These are phyloP conservation scores for Adelognathus sp. DNA, from an alignment of 2,888 invertebrate genomes.

Conservation along the genomic window DNA sequence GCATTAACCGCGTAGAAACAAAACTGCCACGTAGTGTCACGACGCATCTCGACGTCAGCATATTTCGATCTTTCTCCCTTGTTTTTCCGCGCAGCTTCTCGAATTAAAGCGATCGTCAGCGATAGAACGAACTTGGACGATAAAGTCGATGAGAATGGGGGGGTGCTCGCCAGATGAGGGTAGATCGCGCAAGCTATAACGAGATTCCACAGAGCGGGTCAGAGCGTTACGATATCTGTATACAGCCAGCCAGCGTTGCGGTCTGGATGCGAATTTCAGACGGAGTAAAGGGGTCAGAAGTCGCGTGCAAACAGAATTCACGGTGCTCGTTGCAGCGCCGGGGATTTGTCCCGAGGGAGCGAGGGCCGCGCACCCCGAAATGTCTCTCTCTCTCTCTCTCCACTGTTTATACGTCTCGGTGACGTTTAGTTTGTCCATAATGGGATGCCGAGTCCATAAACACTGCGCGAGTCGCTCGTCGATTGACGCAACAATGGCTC, in stretches of 20 bases:
- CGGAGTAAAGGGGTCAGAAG: constrained; percentile 68
- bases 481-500: constrained; percentile 70
- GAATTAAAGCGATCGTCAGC: constrained; percentile 54
- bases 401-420: constrained; percentile 38
- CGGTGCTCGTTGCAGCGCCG: constrained; percentile 12
- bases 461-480: constrained; percentile 37
- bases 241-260: constrained; percentile 45
- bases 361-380: constrained; percentile 47
- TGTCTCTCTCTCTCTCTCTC: too few species aligned
- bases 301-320: constrained; percentile 68
- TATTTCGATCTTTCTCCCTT: constrained; percentile 34
- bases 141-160: not conserved
- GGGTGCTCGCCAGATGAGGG: constrained; percentile 22
- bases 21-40: too few species aligned
- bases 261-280: constrained; percentile 48
- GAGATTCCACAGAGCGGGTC: constrained; percentile 16
- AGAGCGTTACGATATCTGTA: not conserved
- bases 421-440: constrained; percentile 40
- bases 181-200: constrained; percentile 21
- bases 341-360: constrained; percentile 61
- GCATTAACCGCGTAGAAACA: too few species aligned
- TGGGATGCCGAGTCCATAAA: constrained; percentile 43
- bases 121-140: constrained; percentile 21
- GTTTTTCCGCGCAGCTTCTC: constrained; percentile 13
- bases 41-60: constrained; percentile 14